Base-by-base conservation (phyloP, 2,797 vertebrate genomes). In the Enteromius fasciolatus region DNA sequence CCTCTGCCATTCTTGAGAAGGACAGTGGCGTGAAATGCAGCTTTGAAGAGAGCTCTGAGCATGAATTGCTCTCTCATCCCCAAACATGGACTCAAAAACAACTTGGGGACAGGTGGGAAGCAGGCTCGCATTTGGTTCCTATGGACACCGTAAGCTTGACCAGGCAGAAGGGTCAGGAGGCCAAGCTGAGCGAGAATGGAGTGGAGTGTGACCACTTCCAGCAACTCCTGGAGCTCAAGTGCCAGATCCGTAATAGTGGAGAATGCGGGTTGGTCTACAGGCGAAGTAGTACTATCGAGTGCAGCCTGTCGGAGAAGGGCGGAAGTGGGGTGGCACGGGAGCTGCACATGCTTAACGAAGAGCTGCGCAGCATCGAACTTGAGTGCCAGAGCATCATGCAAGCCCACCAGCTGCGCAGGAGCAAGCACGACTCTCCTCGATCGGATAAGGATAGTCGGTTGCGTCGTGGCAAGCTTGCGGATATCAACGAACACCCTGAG, bases 381-480 rank as follows among this genome's bases (percentile, higher is more conserved):
- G 97, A 98, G 87, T 99, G 98, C 90, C 97, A 98, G 92, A 99
- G 94, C 85, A 98, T 99, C 91, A 98, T 99, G 97, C 95, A 97
- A 88, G 96, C 97, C 8, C 97, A 98, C 87, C 94, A 92, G 68
- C 94, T 97, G 66, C 96, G 95, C 83, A 96, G 96, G 85, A 91
- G 88, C 83, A 94, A 93, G 70, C 78, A 80, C 6, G 82, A 83
- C 23, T 80, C 70, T 1, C 81, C 84, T 7, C 52, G 81, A 33
- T 11, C 11, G 0, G 93, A 95, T 85, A 92, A 90, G 85, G 91
- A 96, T 61, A 88, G 86, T 92, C 85, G 94, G 4, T 69, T 89
- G 72, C 93, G 86, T 6, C 94, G 94, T 25, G 92, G 92, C 31
- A 96, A 96, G 87, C 90, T 98, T 76, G 95, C 96, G 0, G 96